Base-by-base conservation (phyloP, 2,797 vertebrate genomes). In the Lutjanus argentimaculatus region DNA sequence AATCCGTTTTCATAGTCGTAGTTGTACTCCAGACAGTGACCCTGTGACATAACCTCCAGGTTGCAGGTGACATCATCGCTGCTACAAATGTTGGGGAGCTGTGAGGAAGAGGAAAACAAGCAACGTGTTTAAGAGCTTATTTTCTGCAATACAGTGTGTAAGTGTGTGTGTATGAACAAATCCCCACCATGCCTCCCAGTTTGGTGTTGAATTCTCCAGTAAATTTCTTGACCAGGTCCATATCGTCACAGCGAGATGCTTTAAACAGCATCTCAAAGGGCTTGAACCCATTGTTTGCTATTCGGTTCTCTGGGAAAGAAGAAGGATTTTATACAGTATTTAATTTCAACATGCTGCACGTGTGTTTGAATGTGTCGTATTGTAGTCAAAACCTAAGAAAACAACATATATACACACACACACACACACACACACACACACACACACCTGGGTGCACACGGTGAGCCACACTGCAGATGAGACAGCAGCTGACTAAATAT, bases 1-100 rank as follows among this genome's bases (percentile, higher is more conserved):
- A 99, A 99, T 80, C 98, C 98, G 67, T 99, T 99, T 87, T 99
- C 98, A 2, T 99, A 99, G 93, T 99, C 97, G 10, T 99, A 99
- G 93, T 99, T 99, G 92, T 99, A 99, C 92, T 99, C 98, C 58
- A 99, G 95, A 92, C 98, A 99, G 70, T 98, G 97, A 71, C 97
- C 97, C 91, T 96, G 96, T 79, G 97, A 96, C 84, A 95, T 92
- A 80, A 98, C 96, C 89, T 99, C 97, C 86, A 99, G 86, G 79
- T 97, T 97, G 92, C 98, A 99, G 86, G 96, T 97, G 89, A 99
- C 95, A 17, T 98, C 97, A 68, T 96, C 97, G 51, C 95, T 95
- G 81, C 90, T 95, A 66, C 98, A 99, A 89, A 99, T 97, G 48
- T 96, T 96, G 11, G 98, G 98, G 12, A 99, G 97, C 98, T 99